These are phyloP conservation scores for Callithrix jacchus DNA, from an alignment of 2,113 vertebrate genomes.

Conservation along the genomic window DNA sequence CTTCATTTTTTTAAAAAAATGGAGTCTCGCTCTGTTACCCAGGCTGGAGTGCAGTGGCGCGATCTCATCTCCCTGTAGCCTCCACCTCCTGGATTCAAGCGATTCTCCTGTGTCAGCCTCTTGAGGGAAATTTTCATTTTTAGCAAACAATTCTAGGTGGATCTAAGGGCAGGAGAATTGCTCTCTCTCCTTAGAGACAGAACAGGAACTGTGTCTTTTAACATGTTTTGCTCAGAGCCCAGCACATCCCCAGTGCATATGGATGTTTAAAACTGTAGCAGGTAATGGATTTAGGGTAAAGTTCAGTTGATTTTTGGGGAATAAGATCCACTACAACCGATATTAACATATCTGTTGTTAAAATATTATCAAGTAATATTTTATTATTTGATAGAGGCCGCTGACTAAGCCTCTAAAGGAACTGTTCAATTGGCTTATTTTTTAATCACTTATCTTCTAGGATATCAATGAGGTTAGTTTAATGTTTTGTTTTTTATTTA, in stretches of 20 bases:
- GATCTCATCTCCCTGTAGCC: too few relatives aligned
- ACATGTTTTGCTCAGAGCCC: background rate
- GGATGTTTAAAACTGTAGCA: background rate
- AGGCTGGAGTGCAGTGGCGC: too few relatives aligned
- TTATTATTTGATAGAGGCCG: background rate
- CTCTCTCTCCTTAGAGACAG: background rate
- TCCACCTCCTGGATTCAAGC: too few relatives aligned
- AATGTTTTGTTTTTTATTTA: constrained; percentile 40
- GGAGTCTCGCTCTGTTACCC: too few relatives aligned
- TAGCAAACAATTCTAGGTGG: background rate
- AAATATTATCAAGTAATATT: too few relatives aligned
- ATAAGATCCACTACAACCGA: background rate
- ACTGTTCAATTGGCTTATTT: background rate
- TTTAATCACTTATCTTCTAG: constrained; percentile 37
- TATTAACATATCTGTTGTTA: too few relatives aligned
- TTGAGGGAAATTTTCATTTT: background rate
- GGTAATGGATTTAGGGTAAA: background rate
- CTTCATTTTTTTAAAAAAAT: background rate
- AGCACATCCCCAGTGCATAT: background rate
- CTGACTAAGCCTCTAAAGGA: background rate
- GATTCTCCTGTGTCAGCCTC: too few relatives aligned
- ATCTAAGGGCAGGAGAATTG: background rate
- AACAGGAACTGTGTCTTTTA: background rate
- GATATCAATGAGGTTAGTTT: background rate
- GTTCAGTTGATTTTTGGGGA: background rate